Evolutionary conservation across 2,888 invertebrate genomes (phyloP).

Genomic region (Mamestra brassicae): DNA sequence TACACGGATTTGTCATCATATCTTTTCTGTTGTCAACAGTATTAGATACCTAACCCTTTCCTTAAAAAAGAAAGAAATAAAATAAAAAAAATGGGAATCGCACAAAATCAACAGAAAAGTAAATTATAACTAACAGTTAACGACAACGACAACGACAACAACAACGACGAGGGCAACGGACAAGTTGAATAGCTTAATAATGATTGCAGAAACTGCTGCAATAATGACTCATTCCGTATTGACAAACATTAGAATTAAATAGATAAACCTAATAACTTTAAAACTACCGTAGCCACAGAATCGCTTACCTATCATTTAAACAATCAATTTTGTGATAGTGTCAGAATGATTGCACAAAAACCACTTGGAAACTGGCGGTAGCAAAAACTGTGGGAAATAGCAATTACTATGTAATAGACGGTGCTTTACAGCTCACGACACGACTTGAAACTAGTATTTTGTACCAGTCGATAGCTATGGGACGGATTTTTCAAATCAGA

Average conservation of each 20-base stretch:
- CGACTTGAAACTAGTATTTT: slow-evolving; percentile 2
- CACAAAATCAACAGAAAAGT: too few species aligned
- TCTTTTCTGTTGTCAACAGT: too few species aligned
- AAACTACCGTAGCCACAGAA: neutral
- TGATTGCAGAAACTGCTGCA: neutral
- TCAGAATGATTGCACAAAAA: slow-evolving; percentile 49
- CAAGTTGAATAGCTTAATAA: neutral
- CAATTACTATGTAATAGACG: slow-evolving; percentile 35
- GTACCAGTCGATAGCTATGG: neutral
- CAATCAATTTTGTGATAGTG: slow-evolving; percentile 41
- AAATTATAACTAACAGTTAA: too few species aligned
- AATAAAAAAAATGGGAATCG: too few species aligned
- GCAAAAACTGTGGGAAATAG: slow-evolving; percentile 52
- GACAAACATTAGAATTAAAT: neutral
- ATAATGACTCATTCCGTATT: neutral
- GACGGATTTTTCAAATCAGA: neutral
- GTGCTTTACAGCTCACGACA: slow-evolving; percentile 44
- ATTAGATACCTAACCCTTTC: neutral
- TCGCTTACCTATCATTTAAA: slow-evolving; percentile 12
- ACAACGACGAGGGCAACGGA: neutral
- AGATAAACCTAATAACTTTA: neutral
- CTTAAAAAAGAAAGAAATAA: too few species aligned
- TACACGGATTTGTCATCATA: neutral
- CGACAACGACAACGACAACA: too few species aligned
- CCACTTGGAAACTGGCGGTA: slow-evolving; percentile 16